Evolutionary conservation across 2,797 vertebrate species (phyloP).

Genomic region (Smutsia gigantea): DNA sequence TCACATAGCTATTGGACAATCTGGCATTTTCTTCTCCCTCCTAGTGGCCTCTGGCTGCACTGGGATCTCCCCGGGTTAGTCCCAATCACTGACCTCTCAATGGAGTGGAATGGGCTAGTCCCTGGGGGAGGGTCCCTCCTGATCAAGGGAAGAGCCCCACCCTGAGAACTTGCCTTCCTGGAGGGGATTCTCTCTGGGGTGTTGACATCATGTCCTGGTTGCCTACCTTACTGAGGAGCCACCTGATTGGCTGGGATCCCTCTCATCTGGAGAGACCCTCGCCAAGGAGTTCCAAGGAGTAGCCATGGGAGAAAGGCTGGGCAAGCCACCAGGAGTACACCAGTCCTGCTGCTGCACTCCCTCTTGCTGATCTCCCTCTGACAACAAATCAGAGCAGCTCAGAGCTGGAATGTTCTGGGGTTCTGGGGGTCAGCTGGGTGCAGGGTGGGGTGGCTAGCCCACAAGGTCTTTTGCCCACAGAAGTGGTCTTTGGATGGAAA

Average conservation of each 20-base stretch:
- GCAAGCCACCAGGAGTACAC: not conserved
- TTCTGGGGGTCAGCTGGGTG: slow-evolving; percentile 54
- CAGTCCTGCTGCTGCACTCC: not conserved
- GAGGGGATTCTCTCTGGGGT: not conserved
- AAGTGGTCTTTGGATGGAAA: slow-evolving; percentile 81
- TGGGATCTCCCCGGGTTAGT: not conserved
- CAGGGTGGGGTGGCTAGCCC: slow-evolving; percentile 64
- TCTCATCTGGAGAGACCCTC: slow-evolving; percentile 1
- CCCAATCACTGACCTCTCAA: not conserved
- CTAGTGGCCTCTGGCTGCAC: not conserved
- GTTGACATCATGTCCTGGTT: not conserved
- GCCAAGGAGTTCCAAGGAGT: not conserved
- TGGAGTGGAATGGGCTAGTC: not conserved
- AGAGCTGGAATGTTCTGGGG: not conserved
- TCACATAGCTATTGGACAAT: not conserved
- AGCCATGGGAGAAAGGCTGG: not conserved
- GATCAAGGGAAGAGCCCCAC: not conserved
- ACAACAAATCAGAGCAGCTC: not conserved
- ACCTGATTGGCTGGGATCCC: not conserved
- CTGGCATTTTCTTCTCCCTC: not conserved
- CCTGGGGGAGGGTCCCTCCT: not conserved
- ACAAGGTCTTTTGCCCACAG: slow-evolving; percentile 80
- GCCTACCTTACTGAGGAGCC: not conserved
- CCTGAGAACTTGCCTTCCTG: not conserved
- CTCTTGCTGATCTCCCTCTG: not conserved